Conservation (phyloP, 2,113 vertebrate species). For the Protobothrops mucrosquamatus region DNA sequence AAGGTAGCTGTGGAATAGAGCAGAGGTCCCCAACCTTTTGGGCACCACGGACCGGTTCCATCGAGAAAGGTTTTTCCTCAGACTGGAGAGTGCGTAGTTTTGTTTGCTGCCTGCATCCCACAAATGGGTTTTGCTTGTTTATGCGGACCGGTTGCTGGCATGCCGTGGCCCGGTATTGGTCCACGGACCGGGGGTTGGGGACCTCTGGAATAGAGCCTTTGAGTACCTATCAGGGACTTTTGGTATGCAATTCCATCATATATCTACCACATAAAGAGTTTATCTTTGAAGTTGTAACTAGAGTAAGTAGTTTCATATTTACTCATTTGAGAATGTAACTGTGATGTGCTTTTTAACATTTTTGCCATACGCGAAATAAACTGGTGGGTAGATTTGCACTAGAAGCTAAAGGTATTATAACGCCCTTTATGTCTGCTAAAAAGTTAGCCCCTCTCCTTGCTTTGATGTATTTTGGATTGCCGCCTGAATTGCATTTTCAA, state of each 20-base stretch:
- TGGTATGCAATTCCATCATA: neutral
- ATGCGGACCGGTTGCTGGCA: too few species aligned
- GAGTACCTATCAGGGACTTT: neutral
- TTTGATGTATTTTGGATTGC: neutral
- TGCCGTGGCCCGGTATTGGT: too few species aligned
- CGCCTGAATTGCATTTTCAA: neutral
- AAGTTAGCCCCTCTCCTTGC: neutral
- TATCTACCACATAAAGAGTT: neutral
- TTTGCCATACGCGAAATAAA: neutral
- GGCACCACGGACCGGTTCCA: too few species aligned
- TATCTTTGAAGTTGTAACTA: neutral
- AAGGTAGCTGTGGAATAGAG: neutral
- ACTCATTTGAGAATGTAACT: neutral
- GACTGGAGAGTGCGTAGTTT: too few species aligned
- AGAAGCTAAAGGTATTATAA: neutral
- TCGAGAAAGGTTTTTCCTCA: too few species aligned
- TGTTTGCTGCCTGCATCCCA: too few species aligned
- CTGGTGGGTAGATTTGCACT: neutral
- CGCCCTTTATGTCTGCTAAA: neutral
- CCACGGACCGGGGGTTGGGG: too few species aligned
- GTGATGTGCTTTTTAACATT: neutral
- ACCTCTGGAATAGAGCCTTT: neutral
- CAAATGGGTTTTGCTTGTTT: too few species aligned
- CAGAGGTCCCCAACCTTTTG: too few species aligned
- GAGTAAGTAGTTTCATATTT: neutral